These are phyloP conservation scores for Siderastrea siderea DNA, from an alignment of 92 coral and sea anemone species.

Conservation along the genomic window DNA sequence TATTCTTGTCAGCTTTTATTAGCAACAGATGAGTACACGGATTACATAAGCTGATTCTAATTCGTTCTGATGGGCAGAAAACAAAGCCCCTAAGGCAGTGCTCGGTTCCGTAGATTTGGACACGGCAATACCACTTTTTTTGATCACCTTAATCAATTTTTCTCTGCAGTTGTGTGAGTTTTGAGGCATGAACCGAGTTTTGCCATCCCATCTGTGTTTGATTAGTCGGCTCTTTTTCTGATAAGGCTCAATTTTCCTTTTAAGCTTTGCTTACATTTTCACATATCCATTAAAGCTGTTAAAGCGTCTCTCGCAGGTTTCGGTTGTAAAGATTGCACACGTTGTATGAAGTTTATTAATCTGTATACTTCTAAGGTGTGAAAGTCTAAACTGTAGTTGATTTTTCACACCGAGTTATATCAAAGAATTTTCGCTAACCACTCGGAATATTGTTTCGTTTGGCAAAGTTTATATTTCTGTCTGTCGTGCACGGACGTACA, in stretches of 20 bases:
- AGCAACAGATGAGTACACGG: slow-evolving; percentile 81
- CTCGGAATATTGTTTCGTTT: slow-evolving; percentile 2
- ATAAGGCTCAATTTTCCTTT: slow-evolving; percentile 85
- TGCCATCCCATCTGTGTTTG: slow-evolving; percentile 44
- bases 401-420: not conserved
- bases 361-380: not conserved
- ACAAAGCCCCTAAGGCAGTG: slow-evolving; percentile 30
- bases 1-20: slow-evolving; percentile 73
- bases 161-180: slow-evolving; percentile 6
- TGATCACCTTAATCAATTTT: not conserved
- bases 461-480: slow-evolving; percentile 10
- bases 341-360: not conserved
- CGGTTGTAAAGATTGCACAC: slow-evolving; percentile 13
- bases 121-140: not conserved
- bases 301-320: slow-evolving; percentile 26
- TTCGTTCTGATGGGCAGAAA: slow-evolving; percentile 60
- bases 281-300: slow-evolving; percentile 85
- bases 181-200: not conserved
- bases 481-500: slow-evolving; percentile 11
- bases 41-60: slow-evolving; percentile 78
- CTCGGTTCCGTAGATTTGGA: not conserved
- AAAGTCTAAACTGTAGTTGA: not conserved
- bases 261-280: slow-evolving; percentile 87
- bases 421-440: not conserved
- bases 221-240: slow-evolving; percentile 67